These are phyloP conservation scores for Enteromius paludinosus DNA, from an alignment of 2,797 vertebrate species.

Conservation along the genomic window DNA sequence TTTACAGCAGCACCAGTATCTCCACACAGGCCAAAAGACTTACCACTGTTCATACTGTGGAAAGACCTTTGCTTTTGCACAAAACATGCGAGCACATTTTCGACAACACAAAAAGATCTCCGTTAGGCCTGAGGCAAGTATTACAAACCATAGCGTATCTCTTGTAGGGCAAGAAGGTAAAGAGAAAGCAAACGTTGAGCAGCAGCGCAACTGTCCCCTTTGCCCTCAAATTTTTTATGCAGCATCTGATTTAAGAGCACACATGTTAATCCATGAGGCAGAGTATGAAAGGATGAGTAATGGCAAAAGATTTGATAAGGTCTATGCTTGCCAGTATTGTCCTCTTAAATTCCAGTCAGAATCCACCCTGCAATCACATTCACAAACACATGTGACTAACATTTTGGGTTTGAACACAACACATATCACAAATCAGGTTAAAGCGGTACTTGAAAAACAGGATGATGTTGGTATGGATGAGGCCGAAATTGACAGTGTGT, in stretches of 20 bases:
- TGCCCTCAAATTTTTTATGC: conserved; percentile 71
- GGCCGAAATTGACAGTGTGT: conserved; percentile 56
- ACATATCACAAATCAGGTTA: conserved; percentile 55
- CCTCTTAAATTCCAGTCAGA: conserved; percentile 73
- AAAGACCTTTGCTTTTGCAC: conserved; percentile 79
- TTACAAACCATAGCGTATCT: conserved; percentile 53
- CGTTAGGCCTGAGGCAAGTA: conserved; percentile 50
- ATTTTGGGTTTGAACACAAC: conserved; percentile 20
- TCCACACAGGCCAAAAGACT: conserved; percentile 83
- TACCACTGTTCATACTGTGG: conserved; percentile 81
- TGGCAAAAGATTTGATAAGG: conserved; percentile 63
- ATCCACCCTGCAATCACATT: conserved; percentile 71
- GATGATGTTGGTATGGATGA: conserved; percentile 60
- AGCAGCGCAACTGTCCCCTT: conserved; percentile 75
- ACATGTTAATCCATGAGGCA: conserved; percentile 79
- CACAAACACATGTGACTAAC: conserved; percentile 66
- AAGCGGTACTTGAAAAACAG: conserved; percentile 65
- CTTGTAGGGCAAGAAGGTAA: conserved; percentile 61
- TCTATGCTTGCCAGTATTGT: conserved; percentile 75
- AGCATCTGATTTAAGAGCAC: conserved; percentile 74
- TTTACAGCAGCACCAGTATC: conserved; percentile 82
- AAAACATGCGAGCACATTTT: conserved; percentile 83
- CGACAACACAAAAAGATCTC: conserved; percentile 75
- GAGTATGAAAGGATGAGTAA: conserved; percentile 74
- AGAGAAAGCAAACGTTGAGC: conserved; percentile 70